These are phyloP conservation scores for Drosophila paucipuncta DNA, from an alignment of 2,888 invertebrate species.

Conservation along the genomic window DNA sequence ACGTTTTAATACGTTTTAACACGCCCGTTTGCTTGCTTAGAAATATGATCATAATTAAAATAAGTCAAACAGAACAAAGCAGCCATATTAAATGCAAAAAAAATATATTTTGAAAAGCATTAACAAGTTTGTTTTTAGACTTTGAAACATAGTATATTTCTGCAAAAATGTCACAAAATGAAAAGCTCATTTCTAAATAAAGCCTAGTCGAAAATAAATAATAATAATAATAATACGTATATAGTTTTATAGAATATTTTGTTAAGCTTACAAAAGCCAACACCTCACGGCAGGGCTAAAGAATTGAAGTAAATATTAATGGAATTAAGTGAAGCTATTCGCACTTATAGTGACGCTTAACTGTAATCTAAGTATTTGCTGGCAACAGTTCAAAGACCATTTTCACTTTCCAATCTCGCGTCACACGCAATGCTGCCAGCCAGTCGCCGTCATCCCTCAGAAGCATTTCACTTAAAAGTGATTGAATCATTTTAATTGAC, in stretches of 20 bases:
- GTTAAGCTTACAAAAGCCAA: background rate
- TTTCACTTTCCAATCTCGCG: constrained; percentile 53
- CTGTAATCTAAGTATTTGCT: constrained; percentile 2
- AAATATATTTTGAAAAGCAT: background rate
- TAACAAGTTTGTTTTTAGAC: constrained; percentile 1
- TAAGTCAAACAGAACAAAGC: constrained; percentile 1
- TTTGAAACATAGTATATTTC: background rate
- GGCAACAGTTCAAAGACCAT: constrained; percentile 45
- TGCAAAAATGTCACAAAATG: background rate
- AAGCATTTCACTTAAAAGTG: constrained; percentile 66
- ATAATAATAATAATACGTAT: background rate
- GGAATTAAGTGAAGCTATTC: background rate
- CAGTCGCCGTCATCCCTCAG: constrained; percentile 25
- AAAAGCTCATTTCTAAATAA: background rate
- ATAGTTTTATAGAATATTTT: background rate
- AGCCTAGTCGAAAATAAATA: background rate
- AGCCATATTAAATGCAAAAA: background rate
- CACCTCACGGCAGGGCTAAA: background rate
- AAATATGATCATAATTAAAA: constrained; percentile 16
- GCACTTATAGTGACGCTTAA: background rate
- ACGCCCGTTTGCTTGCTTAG: background rate
- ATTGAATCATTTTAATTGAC: constrained; percentile 72
- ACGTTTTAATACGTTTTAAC: constrained; percentile 1
- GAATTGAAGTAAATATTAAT: background rate
- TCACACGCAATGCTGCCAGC: constrained; percentile 46